A percentile compares a stretch with the other conserved stretches of the same genome.
Conservation (phyloP, 2,797 vertebrate species). For the Arvicola amphibius region DNA sequence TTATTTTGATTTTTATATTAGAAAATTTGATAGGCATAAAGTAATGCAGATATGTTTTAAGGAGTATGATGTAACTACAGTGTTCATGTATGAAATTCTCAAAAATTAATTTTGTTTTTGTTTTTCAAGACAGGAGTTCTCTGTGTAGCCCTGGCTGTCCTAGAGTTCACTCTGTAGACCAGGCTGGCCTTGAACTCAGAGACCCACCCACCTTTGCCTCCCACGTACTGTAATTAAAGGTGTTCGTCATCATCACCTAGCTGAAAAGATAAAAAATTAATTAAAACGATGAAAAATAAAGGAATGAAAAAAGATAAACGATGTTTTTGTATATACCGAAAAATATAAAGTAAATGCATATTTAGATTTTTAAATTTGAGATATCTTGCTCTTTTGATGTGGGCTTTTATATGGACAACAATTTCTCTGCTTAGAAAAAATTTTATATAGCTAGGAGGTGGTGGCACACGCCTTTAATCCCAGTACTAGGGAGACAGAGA, state of each 20-base stretch:
- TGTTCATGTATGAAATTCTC: background rate
- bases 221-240: background rate
- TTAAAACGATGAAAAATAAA: background rate
- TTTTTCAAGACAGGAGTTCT: background rate
- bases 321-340: background rate
- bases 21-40: background rate
- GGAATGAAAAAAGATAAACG: too few relatives aligned
- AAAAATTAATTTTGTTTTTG: background rate
- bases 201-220: background rate
- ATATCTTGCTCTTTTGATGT: conserved; percentile 1
- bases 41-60: background rate
- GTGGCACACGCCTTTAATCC: too few relatives aligned
- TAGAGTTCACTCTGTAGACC: background rate
- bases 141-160: background rate
- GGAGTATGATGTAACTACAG: background rate
- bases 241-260: background rate
- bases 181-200: background rate
- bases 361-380: conserved; percentile 57
- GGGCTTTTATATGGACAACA: conserved; percentile 22
- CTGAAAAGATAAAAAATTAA: background rate
- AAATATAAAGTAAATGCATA: background rate
- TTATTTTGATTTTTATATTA: conserved; percentile 50
- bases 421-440: background rate
- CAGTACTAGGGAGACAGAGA: too few relatives aligned
- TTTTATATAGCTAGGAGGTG: background rate